Percentiles rank a stretch among this genome's conserved stretches.
Evolutionary conservation across 2,797 vertebrate species (phyloP).

Genomic region (Eulemur coronatus): DNA sequence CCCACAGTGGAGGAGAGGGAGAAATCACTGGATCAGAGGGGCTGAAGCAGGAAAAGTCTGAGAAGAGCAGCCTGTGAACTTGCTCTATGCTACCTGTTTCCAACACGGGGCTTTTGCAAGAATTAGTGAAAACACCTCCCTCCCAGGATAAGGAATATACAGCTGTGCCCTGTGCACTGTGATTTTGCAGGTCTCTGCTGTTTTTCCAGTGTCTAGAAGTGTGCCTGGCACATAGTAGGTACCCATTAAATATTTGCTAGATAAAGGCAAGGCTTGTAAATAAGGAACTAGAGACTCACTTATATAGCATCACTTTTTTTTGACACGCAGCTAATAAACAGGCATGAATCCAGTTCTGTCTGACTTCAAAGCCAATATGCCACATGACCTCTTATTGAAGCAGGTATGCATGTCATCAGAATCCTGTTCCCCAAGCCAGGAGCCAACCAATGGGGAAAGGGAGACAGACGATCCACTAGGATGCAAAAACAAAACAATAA

Average conservation of each 20-base stretch:
- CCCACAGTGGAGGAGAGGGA: background rate
- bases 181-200: background rate
- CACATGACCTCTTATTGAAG: background rate
- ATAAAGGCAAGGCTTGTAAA: background rate
- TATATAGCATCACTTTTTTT: background rate
- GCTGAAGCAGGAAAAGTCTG: background rate
- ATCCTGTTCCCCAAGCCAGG: background rate
- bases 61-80: background rate
- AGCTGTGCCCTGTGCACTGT: background rate
- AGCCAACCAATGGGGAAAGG: background rate
- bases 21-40: background rate
- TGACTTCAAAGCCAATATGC: background rate
- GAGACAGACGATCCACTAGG: fast-evolving
- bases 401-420: background rate
- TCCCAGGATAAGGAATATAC: background rate
- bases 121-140: background rate
- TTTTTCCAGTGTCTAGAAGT: background rate
- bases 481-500: background rate
- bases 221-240: background rate
- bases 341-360: background rate
- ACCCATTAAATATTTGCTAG: background rate
- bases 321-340: background rate
- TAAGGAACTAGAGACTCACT: background rate
- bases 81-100: background rate
- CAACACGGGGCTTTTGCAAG: background rate